Base-by-base conservation (phyloP, 2,797 vertebrate species). In the Ceyx erithaca region DNA sequence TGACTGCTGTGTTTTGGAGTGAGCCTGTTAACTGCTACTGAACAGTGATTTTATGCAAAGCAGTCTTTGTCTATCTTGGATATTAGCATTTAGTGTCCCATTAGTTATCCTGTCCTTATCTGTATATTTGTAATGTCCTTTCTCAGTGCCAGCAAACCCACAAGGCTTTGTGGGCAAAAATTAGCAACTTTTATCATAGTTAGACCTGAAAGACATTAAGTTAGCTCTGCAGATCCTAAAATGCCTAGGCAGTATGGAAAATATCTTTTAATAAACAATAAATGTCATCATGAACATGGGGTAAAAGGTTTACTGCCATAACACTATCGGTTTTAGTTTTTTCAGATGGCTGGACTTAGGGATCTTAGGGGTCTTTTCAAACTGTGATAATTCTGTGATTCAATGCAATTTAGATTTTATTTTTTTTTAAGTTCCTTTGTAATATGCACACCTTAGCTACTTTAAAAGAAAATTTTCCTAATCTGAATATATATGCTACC, bases 1-100 rank as follows among this genome's bases (percentile, higher is more conserved):
- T 0, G 4, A 14, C 59, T 2, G 19, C 28, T 3, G 46, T 0
- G 45, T 33, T 82, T 10, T 70, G 33, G 64, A 22, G 5, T 30
- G 52, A 26, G 55, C 22, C 21, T 6, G 64, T n/a, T 57, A 13
- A 21, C 48, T 16, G 62, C 49, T 28, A 63, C 51, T 30, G 41
- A 22, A 55, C 71, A 12, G 49, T 4, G 4, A 21, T 62, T 55
- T 55, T 58, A 15, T 1, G 1, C 46, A 25, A 61, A 67, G 10
- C 49, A 41, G 19, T 25, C 33, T 51, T 48, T 37, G 45, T 49
- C 51, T 57, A 6, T 20, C 46, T 66, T 14, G 30, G 37, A 14
- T 75, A 46, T 68, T 41, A 52, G 33, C 16, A 41, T 18, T 23
- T 45, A 4, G 11, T 7, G 61, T 62, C 28, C 30, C n/a, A 8